phyloP scores from a whole-genome alignment of 2,797 vertebrate species.

The Clarias pachynema region DNA sequence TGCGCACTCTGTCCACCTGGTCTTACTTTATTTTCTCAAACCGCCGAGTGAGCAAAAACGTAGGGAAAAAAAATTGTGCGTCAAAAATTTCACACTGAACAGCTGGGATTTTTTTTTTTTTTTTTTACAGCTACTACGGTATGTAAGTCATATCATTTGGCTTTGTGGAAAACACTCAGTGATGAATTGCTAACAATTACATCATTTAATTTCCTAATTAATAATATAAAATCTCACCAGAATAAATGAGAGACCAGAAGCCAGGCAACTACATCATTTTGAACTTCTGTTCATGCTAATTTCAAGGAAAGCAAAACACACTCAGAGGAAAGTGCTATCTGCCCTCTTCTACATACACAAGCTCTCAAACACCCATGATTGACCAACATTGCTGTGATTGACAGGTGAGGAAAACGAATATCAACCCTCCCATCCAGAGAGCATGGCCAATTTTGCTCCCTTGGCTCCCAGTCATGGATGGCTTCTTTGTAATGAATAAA shows the following conservation, averaged over 20 bases:
- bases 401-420: neutral
- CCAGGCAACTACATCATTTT: neutral
- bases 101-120: neutral
- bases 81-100: constrained; percentile 25
- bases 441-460: neutral
- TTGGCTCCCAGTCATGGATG: neutral
- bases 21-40: constrained; percentile 20
- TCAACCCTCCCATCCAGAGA: neutral
- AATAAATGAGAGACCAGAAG: neutral
- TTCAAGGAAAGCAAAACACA: neutral
- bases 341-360: neutral
- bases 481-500: neutral
- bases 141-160: neutral
- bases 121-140: neutral
- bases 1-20: constrained; percentile 57
- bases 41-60: constrained; percentile 55
- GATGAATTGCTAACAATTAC: neutral
- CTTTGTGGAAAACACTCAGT: neutral
- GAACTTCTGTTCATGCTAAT: neutral
- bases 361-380: neutral
- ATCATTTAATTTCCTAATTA: neutral
- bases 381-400: neutral
- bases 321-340: neutral
- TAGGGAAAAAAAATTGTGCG: constrained; percentile 2
- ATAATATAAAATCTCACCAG: neutral